phyloP scores from a whole-genome alignment of 2,797 vertebrate genomes.

The Carcharodon carcharias region DNA sequence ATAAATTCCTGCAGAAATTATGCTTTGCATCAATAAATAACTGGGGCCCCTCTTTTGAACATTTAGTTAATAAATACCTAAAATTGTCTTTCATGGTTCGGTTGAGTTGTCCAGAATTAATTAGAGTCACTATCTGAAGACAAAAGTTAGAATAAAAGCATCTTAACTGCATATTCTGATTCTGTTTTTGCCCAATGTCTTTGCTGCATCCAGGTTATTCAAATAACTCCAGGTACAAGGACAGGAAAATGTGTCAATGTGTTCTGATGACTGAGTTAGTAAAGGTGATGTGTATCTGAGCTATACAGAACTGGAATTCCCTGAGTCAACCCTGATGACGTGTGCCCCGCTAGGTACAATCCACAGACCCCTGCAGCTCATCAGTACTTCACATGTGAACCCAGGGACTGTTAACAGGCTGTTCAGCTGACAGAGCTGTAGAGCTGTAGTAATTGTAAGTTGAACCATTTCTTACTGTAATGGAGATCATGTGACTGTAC shows the following conservation, averaged over 20 bases:
- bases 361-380: background rate
- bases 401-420: background rate
- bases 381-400: background rate
- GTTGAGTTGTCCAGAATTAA: background rate
- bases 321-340: background rate
- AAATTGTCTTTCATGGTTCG: background rate
- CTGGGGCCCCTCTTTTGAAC: background rate
- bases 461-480: too few relatives aligned
- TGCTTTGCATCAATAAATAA: conserved; percentile 1
- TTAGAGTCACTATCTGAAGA: background rate
- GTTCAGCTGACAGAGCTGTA: background rate
- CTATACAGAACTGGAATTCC: background rate
- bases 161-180: background rate
- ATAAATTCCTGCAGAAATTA: background rate
- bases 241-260: background rate
- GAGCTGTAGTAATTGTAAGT: too few relatives aligned
- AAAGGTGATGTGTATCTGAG: background rate
- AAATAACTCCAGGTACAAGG: background rate
- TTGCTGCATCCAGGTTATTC: background rate
- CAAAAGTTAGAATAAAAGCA: background rate
- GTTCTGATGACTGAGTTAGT: background rate
- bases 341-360: background rate
- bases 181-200: background rate
- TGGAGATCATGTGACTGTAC: too few relatives aligned
- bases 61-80: background rate